Base-by-base conservation (phyloP, 2,888 invertebrate species). In the Melieria picta region DNA sequence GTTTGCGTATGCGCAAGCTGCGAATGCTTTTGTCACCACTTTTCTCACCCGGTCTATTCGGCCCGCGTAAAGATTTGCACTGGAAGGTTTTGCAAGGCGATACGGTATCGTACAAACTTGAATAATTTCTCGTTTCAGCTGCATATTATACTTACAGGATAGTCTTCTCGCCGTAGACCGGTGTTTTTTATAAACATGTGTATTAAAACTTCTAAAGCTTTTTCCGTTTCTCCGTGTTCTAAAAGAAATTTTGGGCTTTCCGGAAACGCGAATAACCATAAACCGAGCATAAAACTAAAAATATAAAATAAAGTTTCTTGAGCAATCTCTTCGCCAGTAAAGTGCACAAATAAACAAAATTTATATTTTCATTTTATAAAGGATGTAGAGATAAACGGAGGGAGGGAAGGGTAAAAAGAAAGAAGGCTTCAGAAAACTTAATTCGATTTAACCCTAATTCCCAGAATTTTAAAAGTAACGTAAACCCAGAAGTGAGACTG, bases 181-280 rank as follows among this genome's bases (percentile, higher is more conserved):
- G 93, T 93, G 82, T 94, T 94, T 77, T 89, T 89, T 48, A 89
- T 88, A 85, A 92, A 94, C 83, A 94, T 91, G 78, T 89, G 88
- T 79, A 90, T 90, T 57, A 94, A 89, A 45, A 92, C 90, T 57
- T 89, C 88, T 6, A 94, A 88, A 0, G 94, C 93, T 56, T 91
- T 92, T 62, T 93, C 93, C 43, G 93, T 90, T 83, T 93, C 93
- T 0, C 93, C 94, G 80, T 92, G 92, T 85, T 93, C 93, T 84
- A 94, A 89, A 80, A 94, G 89, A 85, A 94, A 94, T 85, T 94
- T 94, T 1, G 94, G 94, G 82, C 93, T 94, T 86, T 94, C 94
- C 0, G 94, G 94, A 86, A 94, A 93, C 72, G 90, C 88, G 78
- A 92, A 89, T 7, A 94, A 87, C 93, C 93, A 93, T 75, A 91